phyloP scores from a whole-genome alignment of 2,888 invertebrate species.

The Heteromyza rotundicornis region DNA sequence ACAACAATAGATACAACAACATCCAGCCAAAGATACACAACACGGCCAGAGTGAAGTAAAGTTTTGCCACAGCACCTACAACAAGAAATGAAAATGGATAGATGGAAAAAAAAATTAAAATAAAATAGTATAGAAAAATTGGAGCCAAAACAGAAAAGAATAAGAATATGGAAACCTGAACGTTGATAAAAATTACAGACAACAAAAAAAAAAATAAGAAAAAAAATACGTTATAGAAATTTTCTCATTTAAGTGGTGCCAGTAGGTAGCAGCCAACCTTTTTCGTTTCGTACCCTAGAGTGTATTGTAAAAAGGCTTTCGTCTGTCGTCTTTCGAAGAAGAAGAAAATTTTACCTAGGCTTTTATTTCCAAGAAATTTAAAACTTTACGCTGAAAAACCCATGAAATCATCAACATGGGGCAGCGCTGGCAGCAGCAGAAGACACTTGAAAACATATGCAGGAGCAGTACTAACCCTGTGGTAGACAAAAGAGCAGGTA shows the following conservation, averaged over 20 bases:
- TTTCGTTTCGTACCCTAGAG: background rate
- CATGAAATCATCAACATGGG: constrained; percentile 31
- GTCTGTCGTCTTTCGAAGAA: background rate
- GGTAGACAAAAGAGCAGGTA: constrained; percentile 12
- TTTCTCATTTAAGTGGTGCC: background rate
- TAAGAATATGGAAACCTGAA: constrained; percentile 1
- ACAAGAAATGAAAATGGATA: background rate
- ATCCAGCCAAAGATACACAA: constrained; percentile 15
- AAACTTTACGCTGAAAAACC: constrained; percentile 52
- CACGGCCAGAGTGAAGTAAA: background rate
- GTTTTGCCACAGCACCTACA: background rate
- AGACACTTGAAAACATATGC: background rate
- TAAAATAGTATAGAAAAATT: constrained; percentile 33
- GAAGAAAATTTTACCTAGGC: constrained; percentile 37
- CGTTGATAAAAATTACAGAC: background rate
- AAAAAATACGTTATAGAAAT: background rate
- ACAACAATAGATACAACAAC: constrained; percentile 28
- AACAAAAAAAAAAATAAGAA: constrained; percentile 6
- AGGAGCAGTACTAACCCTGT: background rate
- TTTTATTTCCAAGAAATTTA: constrained; percentile 63
- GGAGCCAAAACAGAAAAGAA: constrained; percentile 33
- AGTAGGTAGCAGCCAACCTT: background rate
- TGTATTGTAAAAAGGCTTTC: background rate
- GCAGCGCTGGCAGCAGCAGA: background rate
- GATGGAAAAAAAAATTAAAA: constrained; percentile 3